A percentile compares a stretch with the other conserved stretches of the same genome.
Conservation (phyloP, 2,113 vertebrate species). For the Probosciger aterrimus region DNA sequence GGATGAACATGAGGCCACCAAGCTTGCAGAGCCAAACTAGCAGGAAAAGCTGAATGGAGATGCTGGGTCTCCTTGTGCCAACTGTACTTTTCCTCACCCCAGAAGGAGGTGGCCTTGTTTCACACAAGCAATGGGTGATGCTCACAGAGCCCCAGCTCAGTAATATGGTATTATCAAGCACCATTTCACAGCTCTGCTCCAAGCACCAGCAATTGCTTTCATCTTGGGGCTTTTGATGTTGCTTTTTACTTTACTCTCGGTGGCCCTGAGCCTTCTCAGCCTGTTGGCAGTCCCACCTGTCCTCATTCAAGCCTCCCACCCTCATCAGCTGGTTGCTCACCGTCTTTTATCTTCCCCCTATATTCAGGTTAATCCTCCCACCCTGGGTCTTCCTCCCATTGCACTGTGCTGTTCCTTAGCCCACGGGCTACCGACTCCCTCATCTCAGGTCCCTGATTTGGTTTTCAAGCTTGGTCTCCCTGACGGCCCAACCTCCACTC, state of each 20-base stretch:
- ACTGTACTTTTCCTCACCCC: background rate
- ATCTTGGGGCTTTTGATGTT: background rate
- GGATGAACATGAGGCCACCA: accelerated
- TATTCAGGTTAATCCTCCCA: background rate
- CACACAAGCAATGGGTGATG: no score
- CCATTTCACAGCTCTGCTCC: background rate
- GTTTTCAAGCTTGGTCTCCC: background rate
- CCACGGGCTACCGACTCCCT: accelerated
- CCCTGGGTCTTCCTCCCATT: background rate
- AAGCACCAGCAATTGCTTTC: background rate
- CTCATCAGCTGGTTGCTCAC: background rate
- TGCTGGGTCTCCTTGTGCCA: accelerated
- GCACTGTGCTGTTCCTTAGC: background rate
- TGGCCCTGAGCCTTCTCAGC: background rate
- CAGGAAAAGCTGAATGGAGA: background rate
- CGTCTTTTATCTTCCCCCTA: no score
- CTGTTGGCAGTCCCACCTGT: background rate
- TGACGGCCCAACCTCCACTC: background rate
- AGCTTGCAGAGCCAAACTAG: background rate
- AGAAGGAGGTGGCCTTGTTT: background rate
- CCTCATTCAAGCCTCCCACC: background rate
- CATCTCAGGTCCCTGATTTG: background rate
- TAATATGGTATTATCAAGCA: background rate
- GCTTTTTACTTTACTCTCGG: accelerated
- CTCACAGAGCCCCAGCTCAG: background rate